A percentile compares a stretch with the other conserved stretches of the same genome.
phyloP scores from a whole-genome alignment of 2,797 vertebrate species.

The Champsocephalus gunnari region DNA sequence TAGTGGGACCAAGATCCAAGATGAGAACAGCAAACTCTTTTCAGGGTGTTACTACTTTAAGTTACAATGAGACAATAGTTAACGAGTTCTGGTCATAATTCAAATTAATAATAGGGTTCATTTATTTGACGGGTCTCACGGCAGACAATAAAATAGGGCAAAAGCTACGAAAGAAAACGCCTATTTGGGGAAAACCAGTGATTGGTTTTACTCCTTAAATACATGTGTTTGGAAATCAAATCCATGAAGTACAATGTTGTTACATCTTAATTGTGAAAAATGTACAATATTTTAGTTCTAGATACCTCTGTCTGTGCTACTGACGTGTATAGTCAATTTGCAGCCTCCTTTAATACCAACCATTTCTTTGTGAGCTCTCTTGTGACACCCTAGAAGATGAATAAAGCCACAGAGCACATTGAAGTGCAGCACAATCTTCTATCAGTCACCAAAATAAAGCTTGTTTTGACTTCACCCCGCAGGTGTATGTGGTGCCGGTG shows the following conservation, averaged over 20 bases:
- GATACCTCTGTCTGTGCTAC: slow-evolving; percentile 3
- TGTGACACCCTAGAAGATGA: slow-evolving; percentile 20
- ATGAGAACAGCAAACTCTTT: no score
- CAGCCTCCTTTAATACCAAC: slow-evolving; percentile 13
- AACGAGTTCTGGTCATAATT: no score
- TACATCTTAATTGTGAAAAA: neutral
- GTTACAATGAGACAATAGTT: no score
- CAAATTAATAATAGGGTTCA: no score
- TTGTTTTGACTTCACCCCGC: slow-evolving; percentile 37
- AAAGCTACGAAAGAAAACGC: no score
- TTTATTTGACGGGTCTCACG: no score
- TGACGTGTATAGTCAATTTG: neutral
- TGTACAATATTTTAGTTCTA: neutral
- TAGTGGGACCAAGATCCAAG: no score
- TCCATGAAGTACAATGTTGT: neutral
- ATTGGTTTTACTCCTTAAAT: no score
- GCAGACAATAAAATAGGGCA: no score
- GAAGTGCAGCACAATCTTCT: slow-evolving; percentile 4
- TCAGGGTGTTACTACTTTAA: no score
- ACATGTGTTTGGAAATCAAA: neutral
- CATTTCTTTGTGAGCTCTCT: slow-evolving; percentile 12
- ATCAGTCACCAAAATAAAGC: slow-evolving; percentile 37
- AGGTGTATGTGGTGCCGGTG: slow-evolving; percentile 20
- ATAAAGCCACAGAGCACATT: slow-evolving; percentile 20
- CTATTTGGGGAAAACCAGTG: no score